Base-by-base conservation (phyloP, 1,140 invertebrate genomes). In the Hormaphis cornu region DNA sequence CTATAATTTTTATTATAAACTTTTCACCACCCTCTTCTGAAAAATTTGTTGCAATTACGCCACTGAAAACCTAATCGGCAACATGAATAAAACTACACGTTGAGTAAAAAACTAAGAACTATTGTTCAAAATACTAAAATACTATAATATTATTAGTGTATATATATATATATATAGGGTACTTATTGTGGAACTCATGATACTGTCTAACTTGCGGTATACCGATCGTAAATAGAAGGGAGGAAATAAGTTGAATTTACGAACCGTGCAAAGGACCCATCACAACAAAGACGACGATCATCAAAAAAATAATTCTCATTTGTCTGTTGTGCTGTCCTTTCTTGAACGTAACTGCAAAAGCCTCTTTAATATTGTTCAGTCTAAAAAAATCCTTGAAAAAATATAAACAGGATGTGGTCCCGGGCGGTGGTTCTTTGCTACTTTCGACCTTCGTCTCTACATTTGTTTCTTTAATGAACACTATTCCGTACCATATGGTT, bases 211-310 rank as follows among this genome's bases (percentile, higher is more conserved):
- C n/a, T n/a, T n/a, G n/a, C n/a, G n/a, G n/a, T n/a, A n/a, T n/a
- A n/a, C n/a, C n/a, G n/a, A n/a, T n/a, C n/a, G n/a, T n/a, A n/a
- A n/a, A n/a, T n/a, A n/a, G n/a, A n/a, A n/a, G n/a, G n/a, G n/a
- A n/a, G n/a, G n/a, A n/a, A n/a, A n/a, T n/a, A n/a, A n/a, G n/a
- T 26, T 35, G 18, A 8, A 70, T 37, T 46, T 46, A 61, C 84
- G 84, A 76, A 89, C 87, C 89, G 73, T 90, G 87, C 78, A 90
- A 83, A 1, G 88, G 88, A 58, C 89, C 89, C 71, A 89, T 89
- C 59, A 90, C 86, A 18, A 90, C 87, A 82, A 89, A 89, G n/a
- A 89, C 83, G 40, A 89, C 86, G 35, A 90, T 77, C 81, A 90
- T 89, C 7, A 90, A 79, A 74, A 89, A 83, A 69, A 87, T 83